Base-by-base conservation (phyloP, 2,113 vertebrate genomes). In the Lutjanus erythropterus region DNA sequence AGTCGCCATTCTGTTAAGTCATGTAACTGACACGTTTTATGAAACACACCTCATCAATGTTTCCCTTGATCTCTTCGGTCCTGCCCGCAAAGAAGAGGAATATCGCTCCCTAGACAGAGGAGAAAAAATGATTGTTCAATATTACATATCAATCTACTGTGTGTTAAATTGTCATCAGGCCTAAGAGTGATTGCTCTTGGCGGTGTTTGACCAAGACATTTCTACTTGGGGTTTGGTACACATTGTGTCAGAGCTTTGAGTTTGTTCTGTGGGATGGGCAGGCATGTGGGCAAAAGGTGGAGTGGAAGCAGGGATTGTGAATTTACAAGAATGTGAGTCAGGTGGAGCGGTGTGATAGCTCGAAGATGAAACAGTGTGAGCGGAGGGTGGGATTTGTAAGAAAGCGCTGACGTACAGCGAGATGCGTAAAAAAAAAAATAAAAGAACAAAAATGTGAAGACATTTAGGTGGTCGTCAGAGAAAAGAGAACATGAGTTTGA, bases 1-100 rank as follows among this genome's bases (percentile, higher is more conserved):
- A 7, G 9, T 25, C 16, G 9, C 19, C 16, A 21, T 49, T 64
- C 14, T 37, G 46, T 41, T 7, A 2, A 58, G 27, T 35, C 16
- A 16, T 29, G 7, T 8, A 7, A 39, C 3, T 31, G 42, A 55
- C 2, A 35, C 23, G 50, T 55, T 65, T 52, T 19, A 18, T 47
- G 9, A 67, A 65, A 85, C 89, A 50, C 47, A 96, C 96, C 94
- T 95, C 91, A 86, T 96, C 94, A 58, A 96, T 95, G 86, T 96
- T 96, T 6, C 96, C 96, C 87, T 96, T 96, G 82, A 96, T 95
- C 81, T 96, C 96, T 75, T 96, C 95, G 1, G 90, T 94, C 79
- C 96, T 93, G 67, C 96, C 96, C 14, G 95, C 95, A 76, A 96
- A 96, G 87, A 96, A 96, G 50, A 96, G 93, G 72, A 96, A 96